Evolutionary conservation across 2,797 vertebrate genomes (phyloP).

Genomic region (Rhinatrema bivittatum): DNA sequence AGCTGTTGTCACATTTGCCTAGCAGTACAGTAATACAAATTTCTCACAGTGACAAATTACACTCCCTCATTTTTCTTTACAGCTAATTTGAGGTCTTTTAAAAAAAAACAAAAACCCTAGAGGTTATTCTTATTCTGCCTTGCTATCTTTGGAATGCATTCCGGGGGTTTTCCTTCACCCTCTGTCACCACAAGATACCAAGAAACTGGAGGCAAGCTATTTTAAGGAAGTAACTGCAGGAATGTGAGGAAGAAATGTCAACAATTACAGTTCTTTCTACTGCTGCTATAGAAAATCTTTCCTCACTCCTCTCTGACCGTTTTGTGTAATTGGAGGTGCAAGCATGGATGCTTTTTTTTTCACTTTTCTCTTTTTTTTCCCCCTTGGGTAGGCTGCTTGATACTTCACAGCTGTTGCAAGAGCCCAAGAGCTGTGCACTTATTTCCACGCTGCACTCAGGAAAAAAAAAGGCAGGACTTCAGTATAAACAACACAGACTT

Average conservation of each 20-base stretch:
- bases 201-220: not conserved
- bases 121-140: constrained; percentile 35
- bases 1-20: constrained; percentile 21
- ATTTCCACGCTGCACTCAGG: constrained; percentile 8
- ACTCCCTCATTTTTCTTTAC: constrained; percentile 43
- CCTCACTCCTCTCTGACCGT: not conserved
- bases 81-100: constrained; percentile 50
- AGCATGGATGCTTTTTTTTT: not conserved
- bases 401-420: constrained; percentile 24
- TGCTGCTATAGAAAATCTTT: not conserved
- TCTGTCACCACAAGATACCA: constrained; percentile 21
- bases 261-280: constrained; percentile 12
- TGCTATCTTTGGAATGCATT: constrained; percentile 47
- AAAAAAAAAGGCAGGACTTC: constrained; percentile 23
- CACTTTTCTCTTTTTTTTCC: too few species aligned
- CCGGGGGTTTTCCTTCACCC: constrained; percentile 41
- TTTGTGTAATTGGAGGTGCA: constrained; percentile 11
- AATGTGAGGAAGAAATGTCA: constrained; percentile 17
- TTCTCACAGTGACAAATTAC: constrained; percentile 36
- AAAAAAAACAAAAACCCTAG: constrained; percentile 47
- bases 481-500: too few species aligned
- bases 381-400: not conserved
- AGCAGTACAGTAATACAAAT: too few species aligned
- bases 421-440: constrained; percentile 12
- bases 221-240: constrained; percentile 6